These are phyloP conservation scores for Anguilla obscura DNA, from an alignment of 2,797 vertebrate species.

Conservation along the genomic window DNA sequence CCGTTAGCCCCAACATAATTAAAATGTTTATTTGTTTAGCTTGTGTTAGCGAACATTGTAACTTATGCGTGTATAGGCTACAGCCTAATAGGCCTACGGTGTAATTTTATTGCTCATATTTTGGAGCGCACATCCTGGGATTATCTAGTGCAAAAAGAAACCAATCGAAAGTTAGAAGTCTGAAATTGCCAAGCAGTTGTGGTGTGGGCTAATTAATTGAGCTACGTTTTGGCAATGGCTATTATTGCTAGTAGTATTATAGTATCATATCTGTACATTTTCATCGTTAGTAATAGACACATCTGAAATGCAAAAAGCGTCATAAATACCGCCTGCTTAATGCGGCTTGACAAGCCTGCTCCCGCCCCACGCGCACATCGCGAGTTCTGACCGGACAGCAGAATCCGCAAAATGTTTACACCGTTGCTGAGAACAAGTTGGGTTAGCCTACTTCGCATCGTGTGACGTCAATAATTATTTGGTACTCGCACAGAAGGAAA, in stretches of 20 bases:
- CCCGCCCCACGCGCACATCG: background rate
- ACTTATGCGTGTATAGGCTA: background rate
- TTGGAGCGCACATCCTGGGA: background rate
- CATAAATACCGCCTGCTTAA: background rate
- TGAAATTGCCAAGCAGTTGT: background rate
- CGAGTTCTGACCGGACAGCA: background rate
- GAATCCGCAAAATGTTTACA: background rate
- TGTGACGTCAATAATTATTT: constrained; percentile 39
- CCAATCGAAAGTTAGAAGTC: background rate
- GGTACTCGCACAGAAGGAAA: constrained; percentile 19
- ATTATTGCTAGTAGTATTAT: background rate
- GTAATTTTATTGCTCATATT: background rate
- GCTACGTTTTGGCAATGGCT: background rate
- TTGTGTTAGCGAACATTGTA: too few species aligned
- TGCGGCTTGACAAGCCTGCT: background rate
- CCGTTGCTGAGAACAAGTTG: background rate
- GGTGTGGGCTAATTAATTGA: background rate
- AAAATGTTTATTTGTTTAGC: background rate
- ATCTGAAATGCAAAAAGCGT: background rate
- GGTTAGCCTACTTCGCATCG: background rate
- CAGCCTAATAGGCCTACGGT: background rate
- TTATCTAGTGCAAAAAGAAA: background rate
- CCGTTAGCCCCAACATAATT: background rate
- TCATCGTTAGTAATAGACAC: background rate
- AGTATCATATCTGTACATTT: background rate